Conservation (phyloP, 2,113 vertebrate species). For the Coregonus clupeaformis region DNA sequence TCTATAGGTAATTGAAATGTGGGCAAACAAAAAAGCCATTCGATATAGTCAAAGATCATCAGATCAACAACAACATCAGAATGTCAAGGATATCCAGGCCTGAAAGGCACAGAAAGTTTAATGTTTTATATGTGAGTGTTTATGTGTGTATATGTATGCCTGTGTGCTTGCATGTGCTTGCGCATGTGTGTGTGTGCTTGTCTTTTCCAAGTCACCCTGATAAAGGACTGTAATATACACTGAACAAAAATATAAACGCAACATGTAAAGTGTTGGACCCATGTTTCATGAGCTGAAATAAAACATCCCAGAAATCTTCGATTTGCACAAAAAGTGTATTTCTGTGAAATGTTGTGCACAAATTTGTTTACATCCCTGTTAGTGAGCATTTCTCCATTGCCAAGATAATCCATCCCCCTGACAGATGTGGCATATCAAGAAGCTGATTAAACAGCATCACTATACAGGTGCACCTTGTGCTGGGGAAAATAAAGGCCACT, state of each 20-base stretch:
- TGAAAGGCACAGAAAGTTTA: background rate
- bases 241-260: background rate
- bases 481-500: no score
- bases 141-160: background rate
- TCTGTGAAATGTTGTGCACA: no score
- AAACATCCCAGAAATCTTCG: no score
- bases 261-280: no score
- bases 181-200: constrained; percentile 4
- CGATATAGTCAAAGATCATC: background rate
- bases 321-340: no score
- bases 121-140: background rate
- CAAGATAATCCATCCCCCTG: no score
- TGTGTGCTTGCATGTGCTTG: background rate
- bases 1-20: background rate
- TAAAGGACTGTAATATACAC: background rate
- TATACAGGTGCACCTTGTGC: no score
- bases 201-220: constrained; percentile 1
- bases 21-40: background rate
- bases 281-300: no score
- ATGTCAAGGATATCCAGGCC: background rate
- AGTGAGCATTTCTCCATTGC: constrained; percentile 1
- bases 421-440: no score
- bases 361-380: background rate
- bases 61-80: background rate
- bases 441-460: no score